Base-by-base conservation (phyloP, 2,113 vertebrate genomes). In the Leptobrachium ailaonicum region DNA sequence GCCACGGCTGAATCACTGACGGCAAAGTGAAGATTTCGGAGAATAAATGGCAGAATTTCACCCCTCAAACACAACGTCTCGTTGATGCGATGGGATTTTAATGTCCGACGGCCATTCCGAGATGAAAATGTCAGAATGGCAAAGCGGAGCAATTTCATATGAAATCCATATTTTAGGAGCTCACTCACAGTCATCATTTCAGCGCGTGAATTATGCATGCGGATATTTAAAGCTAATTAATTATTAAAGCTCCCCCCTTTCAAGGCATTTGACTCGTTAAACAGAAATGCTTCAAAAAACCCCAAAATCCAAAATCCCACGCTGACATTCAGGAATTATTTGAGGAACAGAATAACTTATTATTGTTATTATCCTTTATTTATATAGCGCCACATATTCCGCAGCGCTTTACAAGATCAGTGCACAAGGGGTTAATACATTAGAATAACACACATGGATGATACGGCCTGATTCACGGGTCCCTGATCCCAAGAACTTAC, bases 101-200 rank as follows among this genome's bases (percentile, higher is more conserved):
- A 80, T 80, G 78, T 67, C 10, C 43, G 69, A 67, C 12, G 62
- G 71, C 9, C 63, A 44, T 67, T 80, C 11, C 4, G 40, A 58
- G 71, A 80, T 60, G 71, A 63, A 80, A 80, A 73, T 80, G 78
- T 80, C 78, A 80, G 62, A n/a, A 67, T 54, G 63, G 50, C 78
- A 45, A 73, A 56, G 20, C 58, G 63, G 20, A 66, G 41, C 71
- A 45, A 80, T 79, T 66, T 73, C 44, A 73, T 80, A 80, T 80
- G 58, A 80, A 80, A 80, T 80, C 71, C 78, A 73, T 73, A 73
- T 80, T 80, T 80, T 73, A 80, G 63, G 71, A 80, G 70, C 50
- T 72, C 50, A 72, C 70, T 72, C 54, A 72, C 40, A 72, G 54
- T 73, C 44, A 80, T 80, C 78, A 73, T 45, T 67, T 41, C 4